These are phyloP conservation scores for Spialia ferax DNA, from an alignment of 2,888 invertebrate genomes.

Conservation along the genomic window DNA sequence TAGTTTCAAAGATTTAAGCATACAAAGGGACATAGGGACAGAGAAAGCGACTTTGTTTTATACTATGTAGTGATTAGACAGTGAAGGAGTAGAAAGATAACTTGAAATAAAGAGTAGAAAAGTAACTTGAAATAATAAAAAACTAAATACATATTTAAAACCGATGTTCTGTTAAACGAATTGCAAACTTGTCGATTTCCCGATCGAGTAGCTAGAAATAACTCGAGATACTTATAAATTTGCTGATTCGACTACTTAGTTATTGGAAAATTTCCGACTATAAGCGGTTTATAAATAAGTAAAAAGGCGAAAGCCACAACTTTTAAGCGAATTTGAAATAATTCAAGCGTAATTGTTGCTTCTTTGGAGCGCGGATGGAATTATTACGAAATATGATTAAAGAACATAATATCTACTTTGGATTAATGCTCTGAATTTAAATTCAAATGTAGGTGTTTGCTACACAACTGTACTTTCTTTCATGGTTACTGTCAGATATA, in stretches of 20 bases:
- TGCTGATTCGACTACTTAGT: constrained; percentile 21
- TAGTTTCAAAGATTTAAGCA: no score
- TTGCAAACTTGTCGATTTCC: constrained; percentile 4
- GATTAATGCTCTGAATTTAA: no score
- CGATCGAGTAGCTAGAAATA: constrained; percentile 14
- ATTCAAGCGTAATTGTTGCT: constrained; percentile 16
- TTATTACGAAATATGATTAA: neutral
- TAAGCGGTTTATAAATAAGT: constrained; percentile 27
- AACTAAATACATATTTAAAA: neutral
- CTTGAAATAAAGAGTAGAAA: no score
- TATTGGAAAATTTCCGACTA: constrained; percentile 21
- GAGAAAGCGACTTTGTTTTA: no score
- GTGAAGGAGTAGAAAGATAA: no score
- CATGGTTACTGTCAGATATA: no score
- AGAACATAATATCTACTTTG: neutral
- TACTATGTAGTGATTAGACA: no score
- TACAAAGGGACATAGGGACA: no score
- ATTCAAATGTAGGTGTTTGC: no score
- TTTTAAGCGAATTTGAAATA: constrained; percentile 14
- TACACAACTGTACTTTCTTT: no score
- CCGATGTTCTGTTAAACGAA: neutral
- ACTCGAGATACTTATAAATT: constrained; percentile 24
- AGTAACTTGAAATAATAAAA: no score
- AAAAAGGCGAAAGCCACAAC: constrained; percentile 11
- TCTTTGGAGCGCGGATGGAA: neutral